A percentile compares a stretch with the other conserved stretches of the same genome.
These are phyloP conservation scores for Drosophila meridiana DNA, from an alignment of 2,888 invertebrate genomes.

Conservation along the genomic window DNA sequence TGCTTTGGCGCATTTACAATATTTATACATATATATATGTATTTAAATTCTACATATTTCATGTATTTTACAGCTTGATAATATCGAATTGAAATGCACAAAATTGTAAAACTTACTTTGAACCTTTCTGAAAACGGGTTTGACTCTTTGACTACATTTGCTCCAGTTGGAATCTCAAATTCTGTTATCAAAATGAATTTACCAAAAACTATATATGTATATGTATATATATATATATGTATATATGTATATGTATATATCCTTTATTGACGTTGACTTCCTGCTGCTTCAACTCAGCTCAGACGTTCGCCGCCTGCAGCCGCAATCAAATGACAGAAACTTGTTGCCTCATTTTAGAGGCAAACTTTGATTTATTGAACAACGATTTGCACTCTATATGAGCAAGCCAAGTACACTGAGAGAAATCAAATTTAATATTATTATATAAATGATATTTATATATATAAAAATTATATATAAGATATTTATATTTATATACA, in stretches of 20 bases:
- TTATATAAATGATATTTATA: too few relatives aligned
- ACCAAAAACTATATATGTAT: background rate
- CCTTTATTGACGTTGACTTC: slow-evolving; percentile 6
- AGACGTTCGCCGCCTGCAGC: background rate
- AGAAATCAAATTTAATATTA: background rate
- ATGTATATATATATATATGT: background rate
- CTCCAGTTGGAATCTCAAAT: background rate
- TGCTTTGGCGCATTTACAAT: background rate
- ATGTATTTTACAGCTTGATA: slow-evolving; percentile 24
- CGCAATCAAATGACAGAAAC: slow-evolving; percentile 23
- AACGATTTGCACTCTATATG: background rate
- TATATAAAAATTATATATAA: too few relatives aligned
- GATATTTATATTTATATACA: too few relatives aligned
- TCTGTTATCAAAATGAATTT: background rate
- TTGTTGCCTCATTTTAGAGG: slow-evolving; percentile 20
- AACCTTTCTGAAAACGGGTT: background rate
- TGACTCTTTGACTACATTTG: background rate
- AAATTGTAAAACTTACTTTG: background rate
- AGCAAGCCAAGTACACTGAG: background rate
- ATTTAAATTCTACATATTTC: slow-evolving; percentile 39
- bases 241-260: background rate
- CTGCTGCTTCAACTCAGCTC: background rate
- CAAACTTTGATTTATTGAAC: slow-evolving; percentile 37
- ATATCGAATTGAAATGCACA: background rate
- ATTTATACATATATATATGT: background rate